phyloP scores from a whole-genome alignment of 2,113 vertebrate genomes.

The Corythoichthys intestinalis region DNA sequence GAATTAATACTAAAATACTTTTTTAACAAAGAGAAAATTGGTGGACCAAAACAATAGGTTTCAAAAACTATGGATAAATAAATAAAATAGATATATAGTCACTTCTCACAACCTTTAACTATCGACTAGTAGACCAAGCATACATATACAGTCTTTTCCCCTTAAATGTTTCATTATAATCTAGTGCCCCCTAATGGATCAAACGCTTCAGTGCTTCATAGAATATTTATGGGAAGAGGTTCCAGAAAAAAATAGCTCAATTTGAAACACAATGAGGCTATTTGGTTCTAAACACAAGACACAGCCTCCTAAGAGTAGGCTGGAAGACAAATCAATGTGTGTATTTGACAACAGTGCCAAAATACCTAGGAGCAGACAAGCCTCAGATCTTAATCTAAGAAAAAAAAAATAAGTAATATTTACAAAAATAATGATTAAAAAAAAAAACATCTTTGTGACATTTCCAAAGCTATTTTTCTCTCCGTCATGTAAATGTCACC shows the following conservation, averaged over 20 bases:
- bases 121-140: neutral
- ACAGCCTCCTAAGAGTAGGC: constrained; percentile 34
- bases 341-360: constrained; percentile 66
- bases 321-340: constrained; percentile 66
- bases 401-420: constrained; percentile 30
- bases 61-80: neutral
- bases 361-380: constrained; percentile 53
- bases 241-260: neutral
- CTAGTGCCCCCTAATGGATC: constrained; percentile 66
- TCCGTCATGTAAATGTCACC: constrained; percentile 69
- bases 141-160: neutral
- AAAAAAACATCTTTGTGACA: constrained; percentile 68
- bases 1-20: too few relatives aligned
- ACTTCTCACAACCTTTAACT: neutral
- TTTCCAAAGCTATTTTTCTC: constrained; percentile 68
- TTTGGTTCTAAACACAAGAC: neutral
- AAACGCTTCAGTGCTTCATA: neutral
- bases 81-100: neutral
- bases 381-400: neutral
- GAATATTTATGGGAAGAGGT: neutral
- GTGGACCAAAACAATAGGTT: too few relatives aligned
- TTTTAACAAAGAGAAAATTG: too few relatives aligned
- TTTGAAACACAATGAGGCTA: neutral
- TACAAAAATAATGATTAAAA: constrained; percentile 40
- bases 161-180: constrained; percentile 37